Base-by-base conservation (phyloP, 2,113 vertebrate genomes). In the Hepsetus odoe region DNA sequence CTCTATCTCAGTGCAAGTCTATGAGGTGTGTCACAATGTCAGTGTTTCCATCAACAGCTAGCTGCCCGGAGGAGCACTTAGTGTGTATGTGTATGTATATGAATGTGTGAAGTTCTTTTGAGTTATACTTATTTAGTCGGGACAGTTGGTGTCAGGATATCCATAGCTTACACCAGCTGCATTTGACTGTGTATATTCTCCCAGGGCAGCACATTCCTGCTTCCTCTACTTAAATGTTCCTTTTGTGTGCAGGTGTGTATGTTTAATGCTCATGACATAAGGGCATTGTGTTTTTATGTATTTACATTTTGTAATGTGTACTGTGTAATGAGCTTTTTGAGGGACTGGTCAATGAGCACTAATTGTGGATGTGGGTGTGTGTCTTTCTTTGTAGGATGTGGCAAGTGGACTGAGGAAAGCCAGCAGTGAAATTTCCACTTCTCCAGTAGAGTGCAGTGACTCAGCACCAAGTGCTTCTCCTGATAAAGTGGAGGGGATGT, bases 301-400 rank as follows among this genome's bases (percentile, higher is more conserved):
- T 56, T 22, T 28, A n/a, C 1, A 70, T 71, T 55, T 49, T 30
- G 42, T 49, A 20, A 51, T 49, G 49, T 30, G 30, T 53, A n/a
- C 32, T 59, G 22, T 58, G 35, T 72, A 56, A 38, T 28, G 28
- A 6, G 30, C 58, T 61, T 5, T 18, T 26, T 32, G 13, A 58
- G 33, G 53, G 35, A 72, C 35, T 28, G 53, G 59, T 42, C 35
- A 72, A 42, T 55, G 55, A 42, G 8, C 55, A 22, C 35, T 83
- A 10, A 58, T 46, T 86, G 59, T 80, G 53, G 32, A 14, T 32
- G 55, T n/a, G 16, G 75, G 46, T 82, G 3, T 86, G n/a, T n/a
- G n/a, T n/a, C n/a, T 35, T 56, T 70, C 59, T 83, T 35, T 55
- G 35, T 80, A 92, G 92, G 88, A 81, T 12, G 42, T 74, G 69